Evolutionary conservation across 1,140 invertebrate species (phyloP).

Genomic region (Asobara japonica): DNA sequence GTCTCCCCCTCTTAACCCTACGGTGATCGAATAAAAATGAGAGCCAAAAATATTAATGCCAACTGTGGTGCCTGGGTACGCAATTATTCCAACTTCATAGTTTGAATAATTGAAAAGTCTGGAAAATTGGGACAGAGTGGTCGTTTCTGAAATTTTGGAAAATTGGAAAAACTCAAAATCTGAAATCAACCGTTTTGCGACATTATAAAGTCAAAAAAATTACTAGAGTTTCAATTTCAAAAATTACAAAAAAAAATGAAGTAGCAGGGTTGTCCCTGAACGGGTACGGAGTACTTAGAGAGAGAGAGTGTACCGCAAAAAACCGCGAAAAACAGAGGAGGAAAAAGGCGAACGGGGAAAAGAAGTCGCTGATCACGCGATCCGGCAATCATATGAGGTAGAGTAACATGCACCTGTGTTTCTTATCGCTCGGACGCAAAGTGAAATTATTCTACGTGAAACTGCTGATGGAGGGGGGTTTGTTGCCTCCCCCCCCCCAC

Average conservation of each 20-base stretch:
- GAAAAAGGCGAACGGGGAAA: slow-evolving; percentile 13
- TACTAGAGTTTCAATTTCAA: too few species aligned
- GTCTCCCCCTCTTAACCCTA: not conserved
- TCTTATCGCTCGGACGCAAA: slow-evolving; percentile 60
- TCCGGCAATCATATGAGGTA: slow-evolving; percentile 58
- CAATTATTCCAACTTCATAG: too few species aligned
- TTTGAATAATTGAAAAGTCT: too few species aligned
- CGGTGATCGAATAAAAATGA: not conserved
- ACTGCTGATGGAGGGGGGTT: slow-evolving; percentile 43
- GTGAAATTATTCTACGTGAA: slow-evolving; percentile 64
- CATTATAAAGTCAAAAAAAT: too few species aligned
- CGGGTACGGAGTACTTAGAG: slow-evolving; percentile 14
- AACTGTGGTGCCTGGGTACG: not conserved
- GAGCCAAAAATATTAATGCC: not conserved
- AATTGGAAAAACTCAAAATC: too few species aligned
- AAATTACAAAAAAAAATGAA: too few species aligned
- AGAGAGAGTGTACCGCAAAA: not conserved
- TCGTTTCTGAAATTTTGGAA: too few species aligned
- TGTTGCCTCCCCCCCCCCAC: not conserved
- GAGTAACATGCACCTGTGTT: slow-evolving; percentile 57
- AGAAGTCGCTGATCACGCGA: slow-evolving; percentile 54
- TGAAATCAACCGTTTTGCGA: too few species aligned
- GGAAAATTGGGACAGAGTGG: too few species aligned
- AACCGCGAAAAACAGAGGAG: not conserved
- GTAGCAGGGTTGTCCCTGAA: slow-evolving; percentile 39